Conservation (phyloP, 2,888 invertebrate genomes). For the Neoitamus cyanurus region DNA sequence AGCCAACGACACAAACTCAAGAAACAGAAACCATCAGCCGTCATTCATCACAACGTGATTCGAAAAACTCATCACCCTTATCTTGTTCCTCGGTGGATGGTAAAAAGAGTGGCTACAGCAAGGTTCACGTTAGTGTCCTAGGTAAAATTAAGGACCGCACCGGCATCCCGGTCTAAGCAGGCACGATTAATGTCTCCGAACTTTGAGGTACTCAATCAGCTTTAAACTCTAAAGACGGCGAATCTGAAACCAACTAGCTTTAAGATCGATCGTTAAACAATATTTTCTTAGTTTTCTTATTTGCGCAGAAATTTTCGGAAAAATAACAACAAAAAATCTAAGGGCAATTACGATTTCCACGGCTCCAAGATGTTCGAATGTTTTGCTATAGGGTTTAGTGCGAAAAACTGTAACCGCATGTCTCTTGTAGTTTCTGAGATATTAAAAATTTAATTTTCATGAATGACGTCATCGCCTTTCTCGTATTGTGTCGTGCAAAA, state of each 20-base stretch:
- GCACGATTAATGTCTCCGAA: not conserved
- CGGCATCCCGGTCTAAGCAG: constrained; percentile 64
- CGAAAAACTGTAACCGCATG: no score
- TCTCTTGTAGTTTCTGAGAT: no score
- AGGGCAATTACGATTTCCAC: no score
- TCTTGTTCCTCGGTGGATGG: constrained; percentile 60
- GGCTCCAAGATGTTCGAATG: no score
- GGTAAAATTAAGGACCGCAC: constrained; percentile 67
- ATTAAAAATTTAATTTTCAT: no score
- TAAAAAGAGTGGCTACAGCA: constrained; percentile 59
- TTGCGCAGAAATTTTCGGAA: not conserved
- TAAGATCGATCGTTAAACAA: not conserved
- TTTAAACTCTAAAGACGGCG: not conserved
- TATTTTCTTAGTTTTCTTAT: not conserved
- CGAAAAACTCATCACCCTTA: constrained; percentile 64
- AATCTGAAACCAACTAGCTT: not conserved
- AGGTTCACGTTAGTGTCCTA: constrained; percentile 65
- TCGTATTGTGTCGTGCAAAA: no score
- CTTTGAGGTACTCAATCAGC: not conserved
- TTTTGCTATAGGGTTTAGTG: no score
- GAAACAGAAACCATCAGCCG: constrained; percentile 57
- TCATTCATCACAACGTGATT: constrained; percentile 57
- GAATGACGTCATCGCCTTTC: no score
- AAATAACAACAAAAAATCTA: no score
- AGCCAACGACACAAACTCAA: constrained; percentile 46